A percentile compares a stretch with the other conserved stretches of the same genome.
Evolutionary conservation across 2,888 invertebrate genomes (phyloP).

Genomic region (Unio pictorum): DNA sequence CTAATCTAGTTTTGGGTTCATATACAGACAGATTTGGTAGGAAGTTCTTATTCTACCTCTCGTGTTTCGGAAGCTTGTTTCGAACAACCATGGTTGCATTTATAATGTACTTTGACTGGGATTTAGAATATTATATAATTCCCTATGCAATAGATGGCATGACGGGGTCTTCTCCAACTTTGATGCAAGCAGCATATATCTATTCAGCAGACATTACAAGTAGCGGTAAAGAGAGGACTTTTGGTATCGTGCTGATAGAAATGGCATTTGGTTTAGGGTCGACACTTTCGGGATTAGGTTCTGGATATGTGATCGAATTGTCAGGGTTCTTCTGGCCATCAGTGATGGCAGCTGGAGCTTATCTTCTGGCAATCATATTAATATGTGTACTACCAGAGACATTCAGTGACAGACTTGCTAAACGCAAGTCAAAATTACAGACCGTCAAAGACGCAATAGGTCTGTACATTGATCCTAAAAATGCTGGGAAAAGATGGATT

Average conservation of each 20-base stretch:
- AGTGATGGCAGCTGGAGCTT: slow-evolving; percentile 11
- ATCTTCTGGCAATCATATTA: slow-evolving; percentile 14
- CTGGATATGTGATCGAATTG: slow-evolving; percentile 31
- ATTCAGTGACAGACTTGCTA: slow-evolving; percentile 8
- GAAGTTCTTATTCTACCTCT: slow-evolving; percentile 27
- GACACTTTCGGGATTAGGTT: slow-evolving; percentile 14
- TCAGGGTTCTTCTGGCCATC: slow-evolving; percentile 23
- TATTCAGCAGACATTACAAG: slow-evolving; percentile 36
- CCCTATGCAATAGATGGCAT: slow-evolving; percentile 33
- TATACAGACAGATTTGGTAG: slow-evolving; percentile 37
- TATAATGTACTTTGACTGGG: slow-evolving; percentile 24
- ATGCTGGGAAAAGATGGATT: slow-evolving; percentile 19
- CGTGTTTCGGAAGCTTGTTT: slow-evolving; percentile 23
- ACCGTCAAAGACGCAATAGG: slow-evolving; percentile 25
- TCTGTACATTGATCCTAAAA: slow-evolving; percentile 24
- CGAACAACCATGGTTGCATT: slow-evolving; percentile 16
- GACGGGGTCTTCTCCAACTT: slow-evolving; percentile 28
- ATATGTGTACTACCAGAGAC: slow-evolving; percentile 26
- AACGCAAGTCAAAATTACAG: slow-evolving; percentile 14
- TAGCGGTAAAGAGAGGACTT: slow-evolving; percentile 27
- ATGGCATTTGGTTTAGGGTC: slow-evolving; percentile 24
- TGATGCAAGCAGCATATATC: slow-evolving; percentile 19
- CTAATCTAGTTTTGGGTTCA: slow-evolving; percentile 29
- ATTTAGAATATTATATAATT: slow-evolving; percentile 19
- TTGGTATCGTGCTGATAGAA: slow-evolving; percentile 29